These are phyloP conservation scores for Gymnorhina tibicen DNA, from an alignment of 2,113 vertebrate genomes.

Conservation along the genomic window DNA sequence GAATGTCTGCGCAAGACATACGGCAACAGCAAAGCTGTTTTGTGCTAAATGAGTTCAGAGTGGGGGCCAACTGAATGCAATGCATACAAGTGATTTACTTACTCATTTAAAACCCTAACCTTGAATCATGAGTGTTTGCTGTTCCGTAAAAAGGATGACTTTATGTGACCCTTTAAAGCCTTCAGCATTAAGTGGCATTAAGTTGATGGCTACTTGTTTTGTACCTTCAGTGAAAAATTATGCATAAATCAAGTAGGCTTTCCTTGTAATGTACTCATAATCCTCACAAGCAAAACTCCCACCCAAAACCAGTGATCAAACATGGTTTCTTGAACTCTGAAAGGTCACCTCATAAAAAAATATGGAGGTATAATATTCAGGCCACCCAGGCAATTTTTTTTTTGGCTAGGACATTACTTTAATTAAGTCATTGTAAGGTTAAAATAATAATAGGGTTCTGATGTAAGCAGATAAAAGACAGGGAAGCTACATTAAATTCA, in stretches of 20 bases:
- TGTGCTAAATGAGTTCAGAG: not conserved
- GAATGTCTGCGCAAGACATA: conserved; percentile 33
- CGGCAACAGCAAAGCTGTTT: not conserved
- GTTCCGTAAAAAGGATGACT: not conserved
- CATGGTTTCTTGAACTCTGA: conserved; percentile 25
- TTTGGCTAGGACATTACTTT: not conserved
- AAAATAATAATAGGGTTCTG: conserved; percentile 29
- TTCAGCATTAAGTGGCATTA: conserved; percentile 35
- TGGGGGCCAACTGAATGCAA: not conserved
- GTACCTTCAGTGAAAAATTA: conserved; percentile 27
- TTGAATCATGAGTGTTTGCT: not conserved
- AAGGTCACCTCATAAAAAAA: conserved; percentile 44
- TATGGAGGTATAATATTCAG: not conserved
- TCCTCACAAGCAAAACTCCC: conserved; percentile 25
- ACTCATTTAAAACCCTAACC: not conserved
- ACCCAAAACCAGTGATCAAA: not conserved
- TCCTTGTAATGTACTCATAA: conserved; percentile 21
- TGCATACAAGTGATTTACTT: not conserved
- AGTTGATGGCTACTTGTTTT: conserved; percentile 41
- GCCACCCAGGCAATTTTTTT: conserved; percentile 7
- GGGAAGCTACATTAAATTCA: not conserved
- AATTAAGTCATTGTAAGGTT: conserved; percentile 30
- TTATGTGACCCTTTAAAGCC: not conserved
- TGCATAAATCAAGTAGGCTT: conserved; percentile 31
- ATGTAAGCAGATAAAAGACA: conserved; percentile 24